Evolutionary conservation across 2,113 vertebrate genomes (phyloP).

Genomic region (Ivindomyrus marchei): DNA sequence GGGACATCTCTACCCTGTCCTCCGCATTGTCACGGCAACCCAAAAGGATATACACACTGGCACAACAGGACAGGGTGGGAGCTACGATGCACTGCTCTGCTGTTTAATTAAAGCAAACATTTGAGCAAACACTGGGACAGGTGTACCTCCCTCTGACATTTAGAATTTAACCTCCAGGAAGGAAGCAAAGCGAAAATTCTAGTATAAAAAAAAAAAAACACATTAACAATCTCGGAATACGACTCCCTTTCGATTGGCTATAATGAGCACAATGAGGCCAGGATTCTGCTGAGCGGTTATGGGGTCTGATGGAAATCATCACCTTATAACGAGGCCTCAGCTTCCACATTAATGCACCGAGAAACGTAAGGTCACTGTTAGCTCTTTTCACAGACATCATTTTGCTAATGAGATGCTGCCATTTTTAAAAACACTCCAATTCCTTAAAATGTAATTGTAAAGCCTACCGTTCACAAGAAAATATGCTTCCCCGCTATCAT

Average conservation of each 20-base stretch:
- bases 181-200: not conserved
- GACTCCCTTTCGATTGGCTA: not conserved
- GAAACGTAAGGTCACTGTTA: not conserved
- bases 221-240: not conserved
- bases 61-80: not conserved
- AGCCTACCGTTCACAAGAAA: not conserved
- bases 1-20: not conserved
- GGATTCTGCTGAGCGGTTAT: not conserved
- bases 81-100: not conserved
- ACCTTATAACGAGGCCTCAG: not conserved
- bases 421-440: not conserved
- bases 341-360: not conserved
- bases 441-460: not conserved
- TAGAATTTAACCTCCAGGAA: not conserved
- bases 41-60: not conserved
- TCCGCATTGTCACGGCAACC: not conserved
- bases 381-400: not conserved
- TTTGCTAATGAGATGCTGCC: not conserved
- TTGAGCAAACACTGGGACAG: not conserved
- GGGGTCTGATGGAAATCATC: not conserved
- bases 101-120: conserved; percentile 5
- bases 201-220: not conserved
- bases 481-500: not conserved
- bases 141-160: not conserved
- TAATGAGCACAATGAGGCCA: not conserved